These are phyloP conservation scores for Echeneis naucrates DNA, from an alignment of 2,797 vertebrate species.

Conservation along the genomic window DNA sequence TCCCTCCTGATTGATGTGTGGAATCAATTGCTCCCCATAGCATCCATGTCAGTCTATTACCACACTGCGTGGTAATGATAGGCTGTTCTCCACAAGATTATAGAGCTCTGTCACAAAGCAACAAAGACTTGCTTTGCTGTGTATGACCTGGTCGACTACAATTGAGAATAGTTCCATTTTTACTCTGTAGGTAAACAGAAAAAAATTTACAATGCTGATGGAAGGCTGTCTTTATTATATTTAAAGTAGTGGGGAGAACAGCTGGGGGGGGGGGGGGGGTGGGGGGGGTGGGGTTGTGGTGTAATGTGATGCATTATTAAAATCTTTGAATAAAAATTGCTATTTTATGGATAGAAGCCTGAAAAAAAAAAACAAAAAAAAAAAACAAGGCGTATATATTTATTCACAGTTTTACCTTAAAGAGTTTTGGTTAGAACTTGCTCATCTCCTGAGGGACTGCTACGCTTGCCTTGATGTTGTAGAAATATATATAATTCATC, in stretches of 20 bases:
- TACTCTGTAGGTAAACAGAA: slow-evolving; percentile 76
- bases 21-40: slow-evolving; percentile 88
- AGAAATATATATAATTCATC: background rate
- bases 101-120: slow-evolving; percentile 82
- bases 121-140: slow-evolving; percentile 80
- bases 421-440: slow-evolving; percentile 16
- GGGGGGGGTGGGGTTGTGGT: slow-evolving; percentile 25
- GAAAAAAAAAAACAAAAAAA: background rate
- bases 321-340: slow-evolving; percentile 33
- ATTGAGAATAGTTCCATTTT: slow-evolving; percentile 80
- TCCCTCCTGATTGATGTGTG: slow-evolving; percentile 86
- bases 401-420: slow-evolving; percentile 4
- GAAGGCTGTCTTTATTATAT: slow-evolving; percentile 68
- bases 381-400: background rate
- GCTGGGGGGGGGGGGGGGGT: too few species aligned
- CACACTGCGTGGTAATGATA: slow-evolving; percentile 84
- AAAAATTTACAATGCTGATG: slow-evolving; percentile 71
- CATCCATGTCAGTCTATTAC: slow-evolving; percentile 89
- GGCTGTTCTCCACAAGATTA: slow-evolving; percentile 86
- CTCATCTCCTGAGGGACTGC: background rate
- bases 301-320: slow-evolving; percentile 74
- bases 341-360: slow-evolving; percentile 4
- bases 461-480: background rate
- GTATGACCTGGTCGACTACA: slow-evolving; percentile 76
- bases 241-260: slow-evolving; percentile 48